These are phyloP conservation scores for Pseudoatta argentina DNA, from an alignment of 1,140 invertebrate genomes.

Conservation along the genomic window DNA sequence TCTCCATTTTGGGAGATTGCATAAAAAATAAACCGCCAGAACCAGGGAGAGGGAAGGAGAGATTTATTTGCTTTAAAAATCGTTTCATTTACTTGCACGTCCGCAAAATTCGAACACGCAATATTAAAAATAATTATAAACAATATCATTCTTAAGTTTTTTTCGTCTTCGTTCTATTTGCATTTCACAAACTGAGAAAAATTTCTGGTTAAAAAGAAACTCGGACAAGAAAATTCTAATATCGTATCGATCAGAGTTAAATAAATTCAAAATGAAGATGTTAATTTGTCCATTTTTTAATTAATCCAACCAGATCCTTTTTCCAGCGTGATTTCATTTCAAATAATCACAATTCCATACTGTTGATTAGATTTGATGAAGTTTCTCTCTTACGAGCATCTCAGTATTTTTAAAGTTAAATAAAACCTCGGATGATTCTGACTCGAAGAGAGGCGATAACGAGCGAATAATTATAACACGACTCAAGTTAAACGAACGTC, in stretches of 20 bases:
- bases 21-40: background rate
- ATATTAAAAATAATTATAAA: background rate
- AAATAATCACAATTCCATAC: background rate
- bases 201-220: too few relatives aligned
- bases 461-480: background rate
- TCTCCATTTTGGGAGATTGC: constrained; percentile 47
- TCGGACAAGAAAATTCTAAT: too few relatives aligned
- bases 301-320: too few relatives aligned
- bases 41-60: background rate
- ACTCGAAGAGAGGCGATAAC: background rate
- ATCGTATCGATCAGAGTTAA: too few relatives aligned
- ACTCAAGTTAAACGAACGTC: background rate
- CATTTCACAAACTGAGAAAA: too few relatives aligned
- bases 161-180: too few relatives aligned
- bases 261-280: too few relatives aligned
- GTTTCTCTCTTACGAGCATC: background rate
- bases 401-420: background rate
- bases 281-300: too few relatives aligned
- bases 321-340: too few relatives aligned
- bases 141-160: too few relatives aligned
- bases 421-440: background rate
- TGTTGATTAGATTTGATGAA: too few relatives aligned
- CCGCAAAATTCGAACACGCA: background rate
- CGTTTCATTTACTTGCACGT: background rate
- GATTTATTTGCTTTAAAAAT: constrained; percentile 15